Evolutionary conservation across 2,888 invertebrate genomes (phyloP).

Genomic region (Microctonus aethiopoides): DNA sequence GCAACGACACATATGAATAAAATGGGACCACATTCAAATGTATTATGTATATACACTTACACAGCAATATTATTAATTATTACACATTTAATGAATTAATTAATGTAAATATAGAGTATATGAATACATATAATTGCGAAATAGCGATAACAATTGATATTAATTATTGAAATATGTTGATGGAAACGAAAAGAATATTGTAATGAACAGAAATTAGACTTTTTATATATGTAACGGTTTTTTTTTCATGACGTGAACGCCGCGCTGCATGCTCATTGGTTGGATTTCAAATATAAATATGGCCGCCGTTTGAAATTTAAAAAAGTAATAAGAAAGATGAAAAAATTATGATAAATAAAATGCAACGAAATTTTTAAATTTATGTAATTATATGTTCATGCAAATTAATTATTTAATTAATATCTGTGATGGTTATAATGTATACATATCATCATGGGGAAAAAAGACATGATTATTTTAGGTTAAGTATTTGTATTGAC

Average conservation of each 20-base stretch:
- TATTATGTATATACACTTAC: slow-evolving; percentile 51
- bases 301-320: not conserved
- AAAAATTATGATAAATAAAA: not conserved
- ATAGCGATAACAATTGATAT: slow-evolving; percentile 18
- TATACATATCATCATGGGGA: not conserved
- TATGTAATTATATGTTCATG: not conserved
- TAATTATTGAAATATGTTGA: slow-evolving; percentile 39
- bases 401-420: not conserved
- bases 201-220: slow-evolving; percentile 27
- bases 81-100: not conserved
- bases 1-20: slow-evolving; percentile 63
- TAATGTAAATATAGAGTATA: slow-evolving; percentile 1
- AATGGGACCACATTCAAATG: slow-evolving; percentile 61
- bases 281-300: not conserved
- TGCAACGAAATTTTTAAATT: not conserved
- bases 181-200: too few relatives aligned
- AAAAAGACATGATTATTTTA: slow-evolving; percentile 30
- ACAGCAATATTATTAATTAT: not conserved
- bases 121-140: slow-evolving; percentile 32
- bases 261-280: slow-evolving; percentile 3
- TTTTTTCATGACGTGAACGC: not conserved
- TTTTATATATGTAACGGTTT: not conserved
- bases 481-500: not conserved
- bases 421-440: not conserved
- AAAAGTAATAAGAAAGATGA: not conserved